phyloP scores from a whole-genome alignment of 1,140 invertebrate species.

The Colletes gigas region DNA sequence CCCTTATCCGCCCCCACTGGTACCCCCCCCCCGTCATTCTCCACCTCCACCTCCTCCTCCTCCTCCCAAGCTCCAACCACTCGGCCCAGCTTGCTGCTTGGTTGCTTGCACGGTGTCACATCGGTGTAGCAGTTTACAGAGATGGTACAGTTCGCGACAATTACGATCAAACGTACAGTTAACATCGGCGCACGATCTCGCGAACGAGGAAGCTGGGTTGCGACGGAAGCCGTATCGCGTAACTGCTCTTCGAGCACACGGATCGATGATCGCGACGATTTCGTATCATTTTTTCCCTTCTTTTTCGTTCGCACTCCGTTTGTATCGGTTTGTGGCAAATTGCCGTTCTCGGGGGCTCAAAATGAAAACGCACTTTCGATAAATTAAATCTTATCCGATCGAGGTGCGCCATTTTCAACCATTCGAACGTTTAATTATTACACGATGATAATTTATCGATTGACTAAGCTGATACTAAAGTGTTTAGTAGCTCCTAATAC shows the following conservation, averaged over 20 bases:
- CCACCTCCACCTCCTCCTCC: background rate
- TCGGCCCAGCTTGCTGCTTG: conserved; percentile 70
- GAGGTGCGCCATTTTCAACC: too few species aligned
- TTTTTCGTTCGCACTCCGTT: too few species aligned
- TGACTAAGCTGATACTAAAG: too few species aligned
- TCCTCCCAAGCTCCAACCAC: conserved; percentile 60
- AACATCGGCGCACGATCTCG: conserved; percentile 55
- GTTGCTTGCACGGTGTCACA: conserved; percentile 74
- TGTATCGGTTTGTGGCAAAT: too few species aligned
- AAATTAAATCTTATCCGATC: too few species aligned
- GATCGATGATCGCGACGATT: conserved; percentile 21
- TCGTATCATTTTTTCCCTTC: too few species aligned
- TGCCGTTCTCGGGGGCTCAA: too few species aligned
- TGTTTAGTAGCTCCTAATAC: too few species aligned
- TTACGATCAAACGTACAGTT: conserved; percentile 66
- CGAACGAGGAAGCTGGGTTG: conserved; percentile 27
- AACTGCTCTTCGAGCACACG: conserved; percentile 8
- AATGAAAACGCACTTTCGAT: too few species aligned
- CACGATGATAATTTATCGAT: too few species aligned
- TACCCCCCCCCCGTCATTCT: conserved; percentile 9
- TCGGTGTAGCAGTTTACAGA: conserved; percentile 77
- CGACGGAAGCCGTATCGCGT: conserved; percentile 34
- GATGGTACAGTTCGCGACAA: conserved; percentile 67
- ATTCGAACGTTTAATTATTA: too few species aligned
- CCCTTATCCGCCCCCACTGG: conserved; percentile 55